phyloP scores from a whole-genome alignment of 1,140 invertebrate genomes.

The Meteorus sp. region DNA sequence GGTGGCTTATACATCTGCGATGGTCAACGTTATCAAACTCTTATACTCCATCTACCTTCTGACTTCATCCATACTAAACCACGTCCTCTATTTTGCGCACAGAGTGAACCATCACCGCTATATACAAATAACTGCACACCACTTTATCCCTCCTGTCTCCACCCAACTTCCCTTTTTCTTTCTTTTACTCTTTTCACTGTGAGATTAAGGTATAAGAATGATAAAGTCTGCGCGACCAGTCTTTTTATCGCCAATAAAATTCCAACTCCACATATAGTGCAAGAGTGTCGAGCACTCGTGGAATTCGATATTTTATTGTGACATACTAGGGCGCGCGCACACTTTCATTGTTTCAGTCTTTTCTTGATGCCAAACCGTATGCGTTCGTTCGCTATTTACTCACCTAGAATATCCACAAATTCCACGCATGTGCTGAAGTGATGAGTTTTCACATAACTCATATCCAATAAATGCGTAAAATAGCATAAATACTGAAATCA shows the following conservation, averaged over 20 bases:
- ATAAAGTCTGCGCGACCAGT: slow-evolving; percentile 16
- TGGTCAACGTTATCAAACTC: slow-evolving; percentile 21
- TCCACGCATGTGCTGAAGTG: too few relatives aligned
- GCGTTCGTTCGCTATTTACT: too few relatives aligned
- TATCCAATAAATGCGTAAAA: too few relatives aligned
- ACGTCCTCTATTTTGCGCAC: too few relatives aligned
- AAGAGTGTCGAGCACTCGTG: slow-evolving; percentile 17
- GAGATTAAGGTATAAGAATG: slow-evolving; percentile 23
- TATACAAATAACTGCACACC: too few relatives aligned
- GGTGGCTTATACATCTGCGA: slow-evolving; percentile 1
- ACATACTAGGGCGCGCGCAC: neutral
- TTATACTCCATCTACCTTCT: too few relatives aligned
- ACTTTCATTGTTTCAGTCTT: neutral
- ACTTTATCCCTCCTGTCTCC: too few relatives aligned
- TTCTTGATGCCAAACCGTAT: too few relatives aligned
- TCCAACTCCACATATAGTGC: slow-evolving; percentile 12
- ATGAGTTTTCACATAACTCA: too few relatives aligned
- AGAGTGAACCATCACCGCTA: neutral
- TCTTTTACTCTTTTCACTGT: neutral
- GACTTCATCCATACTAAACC: too few relatives aligned
- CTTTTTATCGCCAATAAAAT: slow-evolving; percentile 22
- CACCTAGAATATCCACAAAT: too few relatives aligned
- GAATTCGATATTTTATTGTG: slow-evolving; percentile 21
- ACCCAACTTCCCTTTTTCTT: neutral
- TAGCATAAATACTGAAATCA: too few relatives aligned